Percentiles rank a stretch among this genome's conserved stretches.
phyloP scores from a whole-genome alignment of 2,113 vertebrate genomes.

The Dipodomys stephensi region DNA sequence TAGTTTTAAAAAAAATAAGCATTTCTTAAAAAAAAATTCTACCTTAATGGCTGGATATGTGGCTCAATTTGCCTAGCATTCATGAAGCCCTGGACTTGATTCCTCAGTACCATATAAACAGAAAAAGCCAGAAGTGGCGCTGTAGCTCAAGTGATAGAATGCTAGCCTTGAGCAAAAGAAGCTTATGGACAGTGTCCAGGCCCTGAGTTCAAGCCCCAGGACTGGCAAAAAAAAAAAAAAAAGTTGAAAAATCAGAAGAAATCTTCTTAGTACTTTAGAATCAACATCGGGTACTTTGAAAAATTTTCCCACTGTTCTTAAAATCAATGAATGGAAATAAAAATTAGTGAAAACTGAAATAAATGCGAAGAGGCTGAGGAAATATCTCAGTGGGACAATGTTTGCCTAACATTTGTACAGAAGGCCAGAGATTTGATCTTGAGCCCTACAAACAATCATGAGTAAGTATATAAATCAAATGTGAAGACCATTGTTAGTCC shows the following conservation, averaged over 20 bases:
- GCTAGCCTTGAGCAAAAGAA: too few relatives aligned
- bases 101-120: too few relatives aligned
- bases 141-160: too few relatives aligned
- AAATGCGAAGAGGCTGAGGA: not conserved
- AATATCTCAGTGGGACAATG: not conserved
- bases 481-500: not conserved
- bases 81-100: too few relatives aligned
- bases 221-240: not conserved
- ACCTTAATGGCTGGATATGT: too few relatives aligned
- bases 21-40: too few relatives aligned
- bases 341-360: not conserved
- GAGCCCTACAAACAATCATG: too few relatives aligned
- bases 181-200: too few relatives aligned
- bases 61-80: too few relatives aligned
- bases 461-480: not conserved
- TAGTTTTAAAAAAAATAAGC: too few relatives aligned
- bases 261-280: constrained; percentile 37
- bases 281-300: not conserved
- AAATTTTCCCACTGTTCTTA: not conserved
- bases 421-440: not conserved
- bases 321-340: not conserved
- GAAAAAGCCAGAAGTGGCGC: too few relatives aligned
- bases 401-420: not conserved
- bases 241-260: constrained; percentile 59
- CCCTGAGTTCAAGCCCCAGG: too few relatives aligned